These are phyloP conservation scores for Gymnorhina tibicen DNA, from an alignment of 2,113 vertebrate genomes.

Conservation along the genomic window DNA sequence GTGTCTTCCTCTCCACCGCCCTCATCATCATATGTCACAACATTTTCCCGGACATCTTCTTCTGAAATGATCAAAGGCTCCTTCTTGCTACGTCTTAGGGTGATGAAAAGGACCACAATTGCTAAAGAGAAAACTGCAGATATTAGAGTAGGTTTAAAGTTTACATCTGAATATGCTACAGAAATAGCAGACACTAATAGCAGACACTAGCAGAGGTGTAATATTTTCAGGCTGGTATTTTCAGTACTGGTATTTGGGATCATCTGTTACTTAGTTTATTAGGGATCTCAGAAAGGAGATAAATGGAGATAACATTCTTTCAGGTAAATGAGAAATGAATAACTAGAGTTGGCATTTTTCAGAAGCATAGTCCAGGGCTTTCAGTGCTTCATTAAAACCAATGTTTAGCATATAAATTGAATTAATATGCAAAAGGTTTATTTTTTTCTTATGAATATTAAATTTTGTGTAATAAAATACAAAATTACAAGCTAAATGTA, in stretches of 20 bases:
- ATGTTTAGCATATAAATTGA: not conserved
- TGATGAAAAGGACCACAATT: constrained; percentile 94
- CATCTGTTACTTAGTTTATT: not conserved
- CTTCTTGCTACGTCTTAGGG: constrained; percentile 89
- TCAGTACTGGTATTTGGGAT: not conserved
- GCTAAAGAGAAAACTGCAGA: constrained; percentile 73
- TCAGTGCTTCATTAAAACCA: not conserved
- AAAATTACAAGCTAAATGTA: not conserved
- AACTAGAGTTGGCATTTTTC: not conserved
- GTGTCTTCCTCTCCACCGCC: constrained; percentile 96
- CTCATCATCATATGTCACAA: constrained; percentile 96
- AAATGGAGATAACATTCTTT: not conserved
- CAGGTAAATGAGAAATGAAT: not conserved
- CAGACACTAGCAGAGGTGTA: not conserved
- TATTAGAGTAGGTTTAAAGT: constrained; percentile 49
- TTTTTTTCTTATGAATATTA: not conserved
- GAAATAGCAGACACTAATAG: not conserved
- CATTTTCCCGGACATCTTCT: constrained; percentile 94
- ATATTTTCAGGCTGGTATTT: not conserved
- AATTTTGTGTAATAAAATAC: not conserved
- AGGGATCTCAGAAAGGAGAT: not conserved
- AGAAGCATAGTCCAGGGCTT: not conserved
- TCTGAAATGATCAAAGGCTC: constrained; percentile 94
- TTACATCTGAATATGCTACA: not conserved
- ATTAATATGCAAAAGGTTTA: not conserved